Evolutionary conservation across 2,888 invertebrate genomes (phyloP), one percentile per base, ranked within the genome.

Genomic region (Cosmia pyralina): DNA sequence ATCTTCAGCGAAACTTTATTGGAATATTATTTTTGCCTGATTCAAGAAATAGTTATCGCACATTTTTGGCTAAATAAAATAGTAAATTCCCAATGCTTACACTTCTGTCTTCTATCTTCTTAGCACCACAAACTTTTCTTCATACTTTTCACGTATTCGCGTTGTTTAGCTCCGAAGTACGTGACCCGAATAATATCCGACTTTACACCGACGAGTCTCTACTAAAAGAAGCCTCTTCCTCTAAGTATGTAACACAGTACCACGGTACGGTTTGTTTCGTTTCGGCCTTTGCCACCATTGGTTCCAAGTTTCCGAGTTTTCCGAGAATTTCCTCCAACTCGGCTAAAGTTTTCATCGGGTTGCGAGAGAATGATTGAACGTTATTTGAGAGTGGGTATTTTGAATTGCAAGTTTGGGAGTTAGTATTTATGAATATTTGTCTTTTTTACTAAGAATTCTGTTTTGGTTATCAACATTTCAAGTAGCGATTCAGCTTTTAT

Each of bases 121-220:
- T 38, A 50, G 62, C 66, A 8, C 7, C 17, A 53, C 64, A 19
- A 73, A 82, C 22, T 77, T 82, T 74, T 82, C 76, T 79, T 78
- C 48, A 79, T 75, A 86, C 86, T 86, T 79, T 82, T 72, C 80
- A 78, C 79, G 83, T 77, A 77, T 82, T 76, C 73, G 71, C 79
- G 83, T 85, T 87, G 86, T 88, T 88, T 87, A 83, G 82, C 72
- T 64, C 73, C 72, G 19, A 28, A 52, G 69, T 65, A 82, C 88
- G 88, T 85, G 88, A 88, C 81, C 73, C 59, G 87, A 87, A 88
- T 88, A 64, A 57, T 52, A 52, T 46, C 74, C 46, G 64, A 72
- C 64, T 72, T 64, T 69, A 59, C 64, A 34, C 52, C 78, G 69
- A 55, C 70, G 60, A 77, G 60, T 34, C 28, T 22, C 0, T 68